Conservation (phyloP, 2,888 invertebrate species). For the Parnassius orleans region DNA sequence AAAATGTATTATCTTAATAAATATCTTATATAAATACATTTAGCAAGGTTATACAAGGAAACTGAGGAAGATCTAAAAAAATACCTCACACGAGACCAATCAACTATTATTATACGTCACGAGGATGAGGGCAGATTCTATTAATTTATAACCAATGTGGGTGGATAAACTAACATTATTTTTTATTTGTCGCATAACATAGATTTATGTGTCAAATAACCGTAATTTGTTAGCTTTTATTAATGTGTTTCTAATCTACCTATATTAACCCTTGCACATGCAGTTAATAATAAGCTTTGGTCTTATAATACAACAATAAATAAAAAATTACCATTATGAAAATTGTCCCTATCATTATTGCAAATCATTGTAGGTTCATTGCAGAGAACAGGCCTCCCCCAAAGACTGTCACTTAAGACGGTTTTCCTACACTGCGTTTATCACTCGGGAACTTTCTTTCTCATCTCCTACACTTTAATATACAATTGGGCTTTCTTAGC, state of each 20-base stretch:
- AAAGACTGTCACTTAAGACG: too few relatives aligned
- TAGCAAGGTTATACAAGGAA: constrained; percentile 48
- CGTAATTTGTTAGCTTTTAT: constrained; percentile 66
- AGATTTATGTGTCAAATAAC: constrained; percentile 48
- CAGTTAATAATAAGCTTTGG: neutral
- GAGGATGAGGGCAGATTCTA: constrained; percentile 74
- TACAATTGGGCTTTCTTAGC: too few relatives aligned
- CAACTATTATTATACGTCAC: constrained; percentile 74
- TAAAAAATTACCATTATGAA: too few relatives aligned
- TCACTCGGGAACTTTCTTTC: too few relatives aligned
- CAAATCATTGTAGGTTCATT: too few relatives aligned
- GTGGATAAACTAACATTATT: constrained; percentile 77
- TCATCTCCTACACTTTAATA: too few relatives aligned
- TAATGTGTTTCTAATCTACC: constrained; percentile 49
- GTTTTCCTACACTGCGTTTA: too few relatives aligned
- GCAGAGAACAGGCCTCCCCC: too few relatives aligned
- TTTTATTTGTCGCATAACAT: constrained; percentile 58
- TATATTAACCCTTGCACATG: constrained; percentile 34
- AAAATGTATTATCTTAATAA: constrained; percentile 6
- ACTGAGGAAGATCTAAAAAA: constrained; percentile 66
- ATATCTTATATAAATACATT: constrained; percentile 70
- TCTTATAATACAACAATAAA: too few relatives aligned
- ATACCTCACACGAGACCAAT: constrained; percentile 78
- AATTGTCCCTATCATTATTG: too few relatives aligned
- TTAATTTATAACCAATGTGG: constrained; percentile 81